Conservation (phyloP, 53 echinoderm and acorn worm species). For the Luidia sarsii region DNA sequence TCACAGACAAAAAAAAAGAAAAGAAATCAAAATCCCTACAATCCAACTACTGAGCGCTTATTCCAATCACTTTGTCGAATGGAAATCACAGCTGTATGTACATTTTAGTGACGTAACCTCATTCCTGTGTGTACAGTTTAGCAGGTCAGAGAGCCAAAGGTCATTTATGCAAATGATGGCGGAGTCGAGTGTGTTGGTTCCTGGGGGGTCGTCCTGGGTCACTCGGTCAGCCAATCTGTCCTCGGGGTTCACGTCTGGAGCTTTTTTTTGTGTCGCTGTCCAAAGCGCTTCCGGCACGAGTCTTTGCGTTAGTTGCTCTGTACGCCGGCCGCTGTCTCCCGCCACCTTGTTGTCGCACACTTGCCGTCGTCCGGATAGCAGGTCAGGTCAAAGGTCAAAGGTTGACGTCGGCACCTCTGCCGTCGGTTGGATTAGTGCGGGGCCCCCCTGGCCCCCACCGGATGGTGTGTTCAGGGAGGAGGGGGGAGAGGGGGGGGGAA, state of each 20-base stretch:
- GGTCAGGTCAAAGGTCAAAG: conserved; percentile 20
- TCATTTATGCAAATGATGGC: too few species aligned
- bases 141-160: not conserved
- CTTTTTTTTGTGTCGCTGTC: too few species aligned
- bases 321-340: too few species aligned
- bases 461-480: too few species aligned
- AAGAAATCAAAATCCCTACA: not conserved
- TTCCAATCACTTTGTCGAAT: not conserved
- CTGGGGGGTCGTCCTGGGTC: not conserved
- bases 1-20: not conserved
- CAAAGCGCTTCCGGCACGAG: too few species aligned
- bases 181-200: not conserved
- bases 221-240: not conserved
- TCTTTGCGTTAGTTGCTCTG: too few species aligned
- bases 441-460: too few species aligned
- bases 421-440: too few species aligned
- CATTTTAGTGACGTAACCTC: conserved; percentile 20
- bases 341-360: conserved; percentile 23
- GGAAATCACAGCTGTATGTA: conserved; percentile 18
- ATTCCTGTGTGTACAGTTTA: conserved; percentile 39
- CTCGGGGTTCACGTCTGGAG: too few species aligned
- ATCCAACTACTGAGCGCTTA: not conserved
- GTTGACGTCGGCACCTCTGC: too few species aligned
- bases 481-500: too few species aligned
- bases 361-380: conserved; percentile 21